A percentile compares a stretch with the other conserved stretches of the same genome.
phyloP scores from a whole-genome alignment of 2,888 invertebrate species.

The Metellina segmentata region DNA sequence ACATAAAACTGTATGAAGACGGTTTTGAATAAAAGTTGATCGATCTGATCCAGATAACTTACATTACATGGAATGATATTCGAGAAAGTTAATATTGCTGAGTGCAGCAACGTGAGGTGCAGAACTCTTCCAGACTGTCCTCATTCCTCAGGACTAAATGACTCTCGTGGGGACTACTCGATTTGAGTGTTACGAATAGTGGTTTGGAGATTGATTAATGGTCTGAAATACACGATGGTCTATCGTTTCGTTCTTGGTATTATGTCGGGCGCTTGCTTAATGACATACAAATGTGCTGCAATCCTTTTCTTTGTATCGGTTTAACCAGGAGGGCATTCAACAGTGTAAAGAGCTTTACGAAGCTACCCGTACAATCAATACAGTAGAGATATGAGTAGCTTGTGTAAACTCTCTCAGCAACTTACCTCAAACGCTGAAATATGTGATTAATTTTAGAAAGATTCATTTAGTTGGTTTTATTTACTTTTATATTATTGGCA shows the following conservation, averaged over 20 bases:
- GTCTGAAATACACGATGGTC: neutral
- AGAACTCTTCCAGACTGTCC: neutral
- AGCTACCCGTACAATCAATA: too few species aligned
- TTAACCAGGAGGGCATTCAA: too few species aligned
- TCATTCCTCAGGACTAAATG: neutral
- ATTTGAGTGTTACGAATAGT: constrained; percentile 5
- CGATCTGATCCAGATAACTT: neutral
- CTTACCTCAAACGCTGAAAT: too few species aligned
- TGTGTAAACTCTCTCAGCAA: too few species aligned
- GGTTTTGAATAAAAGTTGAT: neutral
- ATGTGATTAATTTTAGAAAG: too few species aligned
- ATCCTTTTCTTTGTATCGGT: too few species aligned
- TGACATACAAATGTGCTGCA: too few species aligned
- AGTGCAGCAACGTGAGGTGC: neutral
- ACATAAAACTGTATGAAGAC: too few species aligned
- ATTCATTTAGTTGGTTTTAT: too few species aligned
- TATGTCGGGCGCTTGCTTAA: neutral
- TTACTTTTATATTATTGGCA: too few species aligned
- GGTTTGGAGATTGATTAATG: constrained; percentile 16
- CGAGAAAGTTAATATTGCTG: neutral
- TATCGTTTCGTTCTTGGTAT: neutral
- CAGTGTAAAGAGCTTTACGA: too few species aligned
- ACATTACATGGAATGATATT: neutral
- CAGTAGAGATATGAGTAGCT: too few species aligned
- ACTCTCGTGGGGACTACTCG: neutral